These are phyloP conservation scores for Liasis olivaceus DNA, from an alignment of 2,797 vertebrate genomes.

Conservation along the genomic window DNA sequence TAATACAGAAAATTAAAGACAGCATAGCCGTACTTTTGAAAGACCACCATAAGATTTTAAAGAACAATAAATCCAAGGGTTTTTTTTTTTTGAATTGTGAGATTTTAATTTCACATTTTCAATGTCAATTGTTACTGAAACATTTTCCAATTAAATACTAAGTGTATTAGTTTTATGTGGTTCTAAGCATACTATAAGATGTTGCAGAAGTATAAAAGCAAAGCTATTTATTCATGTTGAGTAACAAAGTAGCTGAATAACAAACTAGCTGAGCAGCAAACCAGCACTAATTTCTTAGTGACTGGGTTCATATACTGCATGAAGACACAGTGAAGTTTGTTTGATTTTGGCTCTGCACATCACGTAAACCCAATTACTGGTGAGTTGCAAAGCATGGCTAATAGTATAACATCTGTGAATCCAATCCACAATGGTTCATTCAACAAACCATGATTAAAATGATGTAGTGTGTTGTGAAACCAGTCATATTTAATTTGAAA, in stretches of 20 bases:
- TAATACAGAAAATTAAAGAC: not conserved
- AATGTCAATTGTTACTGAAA: not conserved
- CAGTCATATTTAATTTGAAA: not conserved
- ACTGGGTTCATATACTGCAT: not conserved
- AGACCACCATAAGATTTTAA: conserved; percentile 9
- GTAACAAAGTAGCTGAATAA: not conserved
- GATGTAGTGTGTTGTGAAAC: not conserved
- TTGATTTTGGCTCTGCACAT: not conserved
- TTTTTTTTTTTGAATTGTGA: conserved; percentile 16
- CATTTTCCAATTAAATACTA: conserved; percentile 1
- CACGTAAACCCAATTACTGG: not conserved
- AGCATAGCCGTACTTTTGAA: not conserved
- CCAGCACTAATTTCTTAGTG: not conserved
- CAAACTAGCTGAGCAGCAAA: not conserved
- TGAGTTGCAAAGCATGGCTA: not conserved
- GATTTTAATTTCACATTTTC: conserved; percentile 11
- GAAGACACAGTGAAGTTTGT: not conserved
- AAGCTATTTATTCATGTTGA: not conserved
- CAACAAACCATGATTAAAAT: not conserved
- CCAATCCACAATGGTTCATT: not conserved
- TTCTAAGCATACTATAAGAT: not conserved
- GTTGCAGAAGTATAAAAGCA: not conserved
- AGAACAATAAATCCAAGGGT: not conserved
- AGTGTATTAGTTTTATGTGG: not conserved
- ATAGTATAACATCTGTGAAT: not conserved